Conservation (phyloP, 1,140 invertebrate genomes). For the Penaeus indicus region DNA sequence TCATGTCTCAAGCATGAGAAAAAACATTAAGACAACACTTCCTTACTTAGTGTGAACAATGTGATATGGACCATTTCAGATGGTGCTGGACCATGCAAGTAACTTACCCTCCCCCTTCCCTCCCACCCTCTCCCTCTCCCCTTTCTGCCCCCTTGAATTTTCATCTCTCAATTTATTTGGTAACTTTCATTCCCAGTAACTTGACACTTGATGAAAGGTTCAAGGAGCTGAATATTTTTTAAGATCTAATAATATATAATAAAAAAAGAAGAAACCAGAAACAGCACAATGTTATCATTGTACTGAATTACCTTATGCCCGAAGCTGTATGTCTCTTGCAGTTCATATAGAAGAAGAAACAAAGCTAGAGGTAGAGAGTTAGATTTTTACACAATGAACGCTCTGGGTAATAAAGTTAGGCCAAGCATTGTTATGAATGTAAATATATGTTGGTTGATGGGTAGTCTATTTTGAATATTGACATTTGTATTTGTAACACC, state of each 20-base stretch:
- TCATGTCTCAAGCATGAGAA: background rate
- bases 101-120: background rate
- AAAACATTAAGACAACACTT: conserved; percentile 6
- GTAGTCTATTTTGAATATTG: conserved; percentile 66
- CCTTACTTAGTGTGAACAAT: conserved; percentile 45
- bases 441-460: conserved; percentile 64
- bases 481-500: conserved; percentile 60
- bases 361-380: conserved; percentile 9
- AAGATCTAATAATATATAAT: background rate
- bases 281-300: conserved; percentile 29
- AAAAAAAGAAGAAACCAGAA: background rate
- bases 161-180: conserved; percentile 2
- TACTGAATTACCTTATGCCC: conserved; percentile 10
- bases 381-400: conserved; percentile 52
- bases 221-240: conserved; percentile 40
- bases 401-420: conserved; percentile 52
- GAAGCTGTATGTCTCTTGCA: conserved; percentile 38
- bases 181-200: conserved; percentile 13
- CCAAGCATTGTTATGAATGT: conserved; percentile 62
- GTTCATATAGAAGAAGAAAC: conserved; percentile 39
- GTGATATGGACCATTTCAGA: conserved; percentile 56
- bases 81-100: conserved; percentile 56
- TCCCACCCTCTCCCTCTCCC: background rate
- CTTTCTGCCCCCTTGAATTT: conserved; percentile 1
- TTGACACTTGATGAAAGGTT: conserved; percentile 24